Evolutionary conservation across 92 coral and sea anemone genomes (phyloP), one percentile per base, ranked within the genome.

Genomic region (Zoanthus solanderi): DNA sequence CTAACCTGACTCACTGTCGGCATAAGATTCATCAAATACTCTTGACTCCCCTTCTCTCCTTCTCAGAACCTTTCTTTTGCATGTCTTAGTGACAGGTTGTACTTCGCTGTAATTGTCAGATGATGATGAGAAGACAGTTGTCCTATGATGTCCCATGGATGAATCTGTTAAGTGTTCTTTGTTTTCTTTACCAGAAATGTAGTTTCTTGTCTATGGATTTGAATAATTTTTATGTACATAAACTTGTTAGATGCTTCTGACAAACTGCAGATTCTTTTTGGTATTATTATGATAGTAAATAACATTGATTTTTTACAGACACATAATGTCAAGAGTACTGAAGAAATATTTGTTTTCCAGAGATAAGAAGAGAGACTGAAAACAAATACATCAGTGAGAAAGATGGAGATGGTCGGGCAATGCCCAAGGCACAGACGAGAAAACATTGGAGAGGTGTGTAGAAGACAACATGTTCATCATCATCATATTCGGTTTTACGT

Each of bases 21-120:
- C 88, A 73, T 93, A 95, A 7, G 99, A 97, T 75, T 97, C 99
- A 88, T 97, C 99, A 94, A 97, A 97, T 74, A 97, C 99, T 86
- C 95, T 90, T 0, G 98, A 50, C 76, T 94, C 95, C 2, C 99
- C 99, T 88, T 97, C 87, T 58, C 83, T 93, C 83, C 87, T 90
- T 83, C 99, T 92, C 58, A 97, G 78, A 6, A 97, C 99, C 78
- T 97, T 96, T 65, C 99, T 95, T 75, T 94, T 97, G 32, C 89
- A 83, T 23, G 80, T 63, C 78, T 89, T 89, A 53, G 91, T 81
- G 11, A 90, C 68, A 6, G 95, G 92, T 58, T 87, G 54, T 10
- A 71, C 56, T 65, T 47, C 91, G 65, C 31, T 72, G 78, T 69
- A 68, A 79, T 90, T 69, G 60, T 85, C 87, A 23, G 89, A 76